These are phyloP conservation scores for Sturnira hondurensis DNA, from an alignment of 2,113 vertebrate genomes.

Conservation along the genomic window DNA sequence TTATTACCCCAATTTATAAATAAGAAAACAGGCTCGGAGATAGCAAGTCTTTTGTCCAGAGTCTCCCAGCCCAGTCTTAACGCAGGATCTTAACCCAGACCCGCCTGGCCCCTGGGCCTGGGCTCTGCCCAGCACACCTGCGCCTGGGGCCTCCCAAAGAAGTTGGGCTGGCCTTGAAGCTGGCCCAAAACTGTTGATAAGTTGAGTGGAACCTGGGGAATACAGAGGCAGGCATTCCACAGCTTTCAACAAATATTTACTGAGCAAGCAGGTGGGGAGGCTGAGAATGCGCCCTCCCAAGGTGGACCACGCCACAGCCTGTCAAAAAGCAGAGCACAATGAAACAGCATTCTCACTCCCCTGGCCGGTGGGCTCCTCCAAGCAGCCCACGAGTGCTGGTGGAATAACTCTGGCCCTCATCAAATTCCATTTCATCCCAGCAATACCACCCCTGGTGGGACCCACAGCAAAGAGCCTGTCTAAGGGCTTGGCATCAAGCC, in stretches of 20 bases:
- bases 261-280: background rate
- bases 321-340: background rate
- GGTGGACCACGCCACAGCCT: rapidly evolving
- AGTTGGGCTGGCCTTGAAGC: background rate
- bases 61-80: background rate
- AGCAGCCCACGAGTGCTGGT: background rate
- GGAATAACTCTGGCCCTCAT: background rate
- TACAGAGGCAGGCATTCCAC: background rate
- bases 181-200: background rate
- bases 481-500: background rate
- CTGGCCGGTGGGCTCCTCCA: rapidly evolving
- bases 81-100: background rate
- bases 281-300: background rate
- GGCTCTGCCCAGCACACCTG: background rate
- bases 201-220: background rate
- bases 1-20: background rate
- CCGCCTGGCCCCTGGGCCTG: background rate
- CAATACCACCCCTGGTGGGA: background rate
- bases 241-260: background rate
- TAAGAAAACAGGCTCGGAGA: background rate
- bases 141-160: background rate
- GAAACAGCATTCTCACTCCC: background rate
- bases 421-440: background rate
- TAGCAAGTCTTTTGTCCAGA: background rate
- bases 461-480: background rate